phyloP scores from a whole-genome alignment of 2,797 vertebrate genomes.

The Chlorospingus flavigularis region DNA sequence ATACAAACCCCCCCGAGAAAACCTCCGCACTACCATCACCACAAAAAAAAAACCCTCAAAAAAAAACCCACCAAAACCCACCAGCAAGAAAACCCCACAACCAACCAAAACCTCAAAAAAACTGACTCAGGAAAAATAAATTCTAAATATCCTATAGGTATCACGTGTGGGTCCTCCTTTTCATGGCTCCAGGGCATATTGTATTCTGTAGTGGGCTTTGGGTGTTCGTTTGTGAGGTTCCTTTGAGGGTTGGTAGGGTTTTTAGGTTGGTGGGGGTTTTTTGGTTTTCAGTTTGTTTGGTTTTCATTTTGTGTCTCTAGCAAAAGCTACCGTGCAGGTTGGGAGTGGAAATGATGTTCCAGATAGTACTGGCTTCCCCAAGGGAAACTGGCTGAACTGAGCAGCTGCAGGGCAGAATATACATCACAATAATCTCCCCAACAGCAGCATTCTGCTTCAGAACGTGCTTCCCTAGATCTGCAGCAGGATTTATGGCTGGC shows the following conservation, averaged over 20 bases:
- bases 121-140: not conserved
- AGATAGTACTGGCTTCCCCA: not conserved
- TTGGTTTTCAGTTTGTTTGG: not conserved
- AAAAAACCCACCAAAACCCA: not conserved
- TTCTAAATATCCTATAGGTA: not conserved
- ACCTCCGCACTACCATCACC: not conserved
- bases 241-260: not conserved
- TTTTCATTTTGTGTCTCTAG: not conserved
- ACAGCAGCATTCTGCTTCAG: not conserved
- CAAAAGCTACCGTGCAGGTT: not conserved
- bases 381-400: not conserved
- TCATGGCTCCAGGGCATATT: not conserved
- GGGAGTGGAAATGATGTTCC: not conserved
- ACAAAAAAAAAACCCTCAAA: not conserved
- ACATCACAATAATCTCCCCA: not conserved
- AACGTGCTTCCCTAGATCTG: not conserved
- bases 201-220: not conserved
- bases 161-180: not conserved
- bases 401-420: not conserved
- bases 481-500: not conserved
- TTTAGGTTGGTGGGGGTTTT: rapidly evolving
- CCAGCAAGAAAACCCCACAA: not conserved
- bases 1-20: not conserved
- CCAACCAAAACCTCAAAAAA: rapidly evolving
- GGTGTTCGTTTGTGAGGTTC: not conserved